Evolutionary conservation across 2,888 invertebrate species (phyloP).

Genomic region (Amphipyra tragopoginis): DNA sequence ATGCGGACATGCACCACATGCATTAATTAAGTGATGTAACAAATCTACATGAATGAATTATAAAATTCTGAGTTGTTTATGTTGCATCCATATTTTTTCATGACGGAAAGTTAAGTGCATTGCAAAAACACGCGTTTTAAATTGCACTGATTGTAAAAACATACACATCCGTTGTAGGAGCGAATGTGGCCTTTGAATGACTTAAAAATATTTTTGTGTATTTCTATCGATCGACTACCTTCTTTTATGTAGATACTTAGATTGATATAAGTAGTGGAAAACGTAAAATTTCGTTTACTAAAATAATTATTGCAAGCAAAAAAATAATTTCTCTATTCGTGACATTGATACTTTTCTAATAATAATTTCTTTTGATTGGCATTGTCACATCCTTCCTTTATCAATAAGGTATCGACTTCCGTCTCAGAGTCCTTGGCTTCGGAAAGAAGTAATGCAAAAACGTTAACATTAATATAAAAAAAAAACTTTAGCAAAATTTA

Average conservation of each 20-base stretch:
- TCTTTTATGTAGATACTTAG: too few relatives aligned
- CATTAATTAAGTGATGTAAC: conserved; percentile 54
- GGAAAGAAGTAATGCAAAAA: conserved; percentile 69
- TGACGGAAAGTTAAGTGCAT: conserved; percentile 17
- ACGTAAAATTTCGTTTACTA: too few relatives aligned
- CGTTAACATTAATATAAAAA: not conserved
- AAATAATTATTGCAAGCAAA: too few relatives aligned
- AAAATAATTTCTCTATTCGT: not conserved
- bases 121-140: conserved; percentile 26
- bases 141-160: conserved; percentile 21
- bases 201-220: not conserved
- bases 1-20: conserved; percentile 35
- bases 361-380: conserved; percentile 10
- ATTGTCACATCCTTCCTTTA: conserved; percentile 45
- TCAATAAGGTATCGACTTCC: conserved; percentile 44
- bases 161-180: not conserved
- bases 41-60: conserved; percentile 46
- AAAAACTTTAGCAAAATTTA: not conserved
- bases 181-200: not conserved
- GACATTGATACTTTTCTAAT: not conserved
- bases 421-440: conserved; percentile 62
- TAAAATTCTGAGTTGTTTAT: conserved; percentile 49
- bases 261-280: too few relatives aligned
- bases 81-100: conserved; percentile 34
- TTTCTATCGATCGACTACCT: too few relatives aligned